phyloP scores from a whole-genome alignment of 2,888 invertebrate genomes.

The Tenthredo mesomela region DNA sequence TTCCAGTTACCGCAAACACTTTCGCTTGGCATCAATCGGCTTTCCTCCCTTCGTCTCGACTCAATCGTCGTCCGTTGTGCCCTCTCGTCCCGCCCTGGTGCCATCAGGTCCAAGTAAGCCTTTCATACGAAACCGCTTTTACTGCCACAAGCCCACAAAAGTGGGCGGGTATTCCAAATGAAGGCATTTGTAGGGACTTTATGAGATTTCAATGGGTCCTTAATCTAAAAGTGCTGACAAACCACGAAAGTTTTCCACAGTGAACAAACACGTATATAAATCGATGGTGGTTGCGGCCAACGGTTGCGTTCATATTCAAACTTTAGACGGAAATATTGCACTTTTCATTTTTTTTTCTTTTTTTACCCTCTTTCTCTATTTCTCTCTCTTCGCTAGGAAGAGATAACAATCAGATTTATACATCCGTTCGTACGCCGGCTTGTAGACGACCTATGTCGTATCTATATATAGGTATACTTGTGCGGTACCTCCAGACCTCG shows the following conservation, averaged over 20 bases:
- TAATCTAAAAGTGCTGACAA: constrained; percentile 78
- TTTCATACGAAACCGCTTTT: constrained; percentile 65
- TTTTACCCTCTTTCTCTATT: constrained; percentile 54
- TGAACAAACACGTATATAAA: constrained; percentile 77
- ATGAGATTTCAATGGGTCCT: constrained; percentile 75
- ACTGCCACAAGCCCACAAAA: constrained; percentile 55
- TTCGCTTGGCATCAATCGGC: constrained; percentile 55
- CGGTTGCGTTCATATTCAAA: constrained; percentile 75
- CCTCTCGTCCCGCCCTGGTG: constrained; percentile 14
- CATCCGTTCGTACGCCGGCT: not conserved
- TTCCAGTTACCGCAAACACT: constrained; percentile 58
- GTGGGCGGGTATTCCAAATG: constrained; percentile 69
- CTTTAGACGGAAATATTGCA: constrained; percentile 67
- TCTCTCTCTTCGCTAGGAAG: not conserved
- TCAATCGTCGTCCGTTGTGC: constrained; percentile 47
- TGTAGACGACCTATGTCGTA: not conserved
- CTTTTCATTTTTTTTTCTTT: constrained; percentile 48
- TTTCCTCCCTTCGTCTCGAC: constrained; percentile 53
- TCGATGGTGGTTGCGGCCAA: constrained; percentile 71
- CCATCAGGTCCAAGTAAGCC: constrained; percentile 59
- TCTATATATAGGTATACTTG: not conserved
- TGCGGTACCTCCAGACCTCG: not conserved
- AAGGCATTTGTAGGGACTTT: constrained; percentile 74
- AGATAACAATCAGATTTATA: constrained; percentile 29
- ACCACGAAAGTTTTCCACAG: constrained; percentile 76